phyloP scores from a whole-genome alignment of 1,140 invertebrate species.

The Periplaneta americana region DNA sequence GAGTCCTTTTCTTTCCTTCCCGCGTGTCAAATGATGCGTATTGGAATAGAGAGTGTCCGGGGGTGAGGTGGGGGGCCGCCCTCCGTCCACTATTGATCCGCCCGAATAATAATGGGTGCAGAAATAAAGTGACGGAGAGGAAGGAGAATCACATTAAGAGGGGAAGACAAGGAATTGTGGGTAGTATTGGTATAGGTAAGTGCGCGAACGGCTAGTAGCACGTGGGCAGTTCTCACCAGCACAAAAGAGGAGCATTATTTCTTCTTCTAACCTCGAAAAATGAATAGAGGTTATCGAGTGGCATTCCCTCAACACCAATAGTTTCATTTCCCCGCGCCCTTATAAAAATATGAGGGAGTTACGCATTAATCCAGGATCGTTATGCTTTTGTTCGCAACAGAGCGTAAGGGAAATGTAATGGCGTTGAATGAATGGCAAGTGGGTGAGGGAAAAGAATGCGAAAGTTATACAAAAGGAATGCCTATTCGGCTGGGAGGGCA shows the following conservation, averaged over 20 bases:
- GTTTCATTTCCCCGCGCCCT: not conserved
- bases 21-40: not conserved
- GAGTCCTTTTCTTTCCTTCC: not conserved
- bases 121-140: not conserved
- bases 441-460: not conserved
- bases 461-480: not conserved
- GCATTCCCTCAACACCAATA: not conserved
- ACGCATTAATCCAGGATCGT: conserved; percentile 10
- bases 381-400: conserved; percentile 7
- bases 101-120: not conserved
- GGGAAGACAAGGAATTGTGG: not conserved
- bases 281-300: conserved; percentile 11
- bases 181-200: conserved; percentile 3
- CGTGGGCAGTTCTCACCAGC: not conserved
- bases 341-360: conserved; percentile 7
- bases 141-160: not conserved
- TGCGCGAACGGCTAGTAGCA: not conserved
- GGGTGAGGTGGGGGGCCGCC: not conserved
- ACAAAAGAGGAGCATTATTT: not conserved
- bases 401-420: conserved; percentile 3
- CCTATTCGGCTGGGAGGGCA: no score
- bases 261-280: not conserved
- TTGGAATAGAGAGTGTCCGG: no score
- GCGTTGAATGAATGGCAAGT: not conserved
- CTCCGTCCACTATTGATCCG: not conserved